Evolutionary conservation across 1,140 invertebrate species (phyloP).

Genomic region (Drosophila lacteicornis): DNA sequence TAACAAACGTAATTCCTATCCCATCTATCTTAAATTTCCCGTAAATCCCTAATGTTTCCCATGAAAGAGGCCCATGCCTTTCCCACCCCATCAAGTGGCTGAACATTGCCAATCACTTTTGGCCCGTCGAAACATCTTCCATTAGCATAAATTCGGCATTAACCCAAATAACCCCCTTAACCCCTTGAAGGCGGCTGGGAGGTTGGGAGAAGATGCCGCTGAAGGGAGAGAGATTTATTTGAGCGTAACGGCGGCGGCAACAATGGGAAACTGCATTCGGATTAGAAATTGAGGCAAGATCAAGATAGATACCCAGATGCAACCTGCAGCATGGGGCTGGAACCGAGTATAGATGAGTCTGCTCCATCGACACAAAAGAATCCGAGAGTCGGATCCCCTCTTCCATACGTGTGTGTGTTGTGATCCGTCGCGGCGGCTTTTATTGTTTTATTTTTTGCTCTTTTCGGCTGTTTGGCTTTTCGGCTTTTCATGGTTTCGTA

Average conservation of each 20-base stretch:
- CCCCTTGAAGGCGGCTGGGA: slow-evolving; percentile 14
- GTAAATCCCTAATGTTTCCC: slow-evolving; percentile 8
- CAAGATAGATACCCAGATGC: slow-evolving; percentile 61
- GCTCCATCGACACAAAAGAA: slow-evolving; percentile 23
- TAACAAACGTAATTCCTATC: no score
- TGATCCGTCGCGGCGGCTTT: slow-evolving; percentile 27
- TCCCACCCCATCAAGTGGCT: slow-evolving; percentile 41
- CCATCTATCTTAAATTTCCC: neutral
- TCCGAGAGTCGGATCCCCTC: slow-evolving; percentile 9
- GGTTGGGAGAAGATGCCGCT: slow-evolving; percentile 2
- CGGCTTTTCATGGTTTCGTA: slow-evolving; percentile 79
- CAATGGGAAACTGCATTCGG: slow-evolving; percentile 52
- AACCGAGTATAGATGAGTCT: slow-evolving; percentile 14
- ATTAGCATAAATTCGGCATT: slow-evolving; percentile 61
- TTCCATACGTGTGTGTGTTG: slow-evolving; percentile 20
- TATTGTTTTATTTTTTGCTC: slow-evolving; percentile 39
- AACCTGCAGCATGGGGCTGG: slow-evolving; percentile 30
- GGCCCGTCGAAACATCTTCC: slow-evolving; percentile 36
- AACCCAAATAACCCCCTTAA: slow-evolving; percentile 49
- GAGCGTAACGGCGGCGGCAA: slow-evolving; percentile 34
- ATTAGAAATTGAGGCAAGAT: slow-evolving; percentile 66
- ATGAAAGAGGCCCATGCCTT: neutral
- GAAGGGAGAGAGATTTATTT: slow-evolving; percentile 50
- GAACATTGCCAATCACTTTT: slow-evolving; percentile 47
- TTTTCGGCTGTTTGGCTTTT: slow-evolving; percentile 21